A percentile compares a stretch with the other conserved stretches of the same genome.
Conservation (phyloP, 2,888 invertebrate genomes). For the Drosophila borborema region DNA sequence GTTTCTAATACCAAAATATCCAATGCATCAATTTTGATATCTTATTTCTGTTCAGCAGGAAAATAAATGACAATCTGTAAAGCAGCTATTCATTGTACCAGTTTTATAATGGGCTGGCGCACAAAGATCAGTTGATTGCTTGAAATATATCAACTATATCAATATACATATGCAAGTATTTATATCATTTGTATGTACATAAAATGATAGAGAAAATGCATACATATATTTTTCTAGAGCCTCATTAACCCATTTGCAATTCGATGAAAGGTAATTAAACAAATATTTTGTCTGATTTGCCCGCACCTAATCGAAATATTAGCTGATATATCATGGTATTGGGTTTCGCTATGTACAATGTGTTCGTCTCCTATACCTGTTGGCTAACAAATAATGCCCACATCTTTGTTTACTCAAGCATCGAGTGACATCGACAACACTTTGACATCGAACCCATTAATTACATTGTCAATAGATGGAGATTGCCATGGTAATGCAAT, state of each 20-base stretch:
- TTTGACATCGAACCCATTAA: conserved; percentile 54
- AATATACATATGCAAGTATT: too few relatives aligned
- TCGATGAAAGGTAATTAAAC: too few relatives aligned
- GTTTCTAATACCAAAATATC: conserved; percentile 33
- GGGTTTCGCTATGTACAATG: not conserved
- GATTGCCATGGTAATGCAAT: conserved; percentile 24
- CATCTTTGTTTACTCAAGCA: conserved; percentile 37
- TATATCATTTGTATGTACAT: too few relatives aligned
- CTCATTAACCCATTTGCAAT: not conserved
- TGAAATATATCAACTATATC: too few relatives aligned
- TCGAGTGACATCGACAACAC: conserved; percentile 41
- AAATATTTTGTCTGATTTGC: not conserved
- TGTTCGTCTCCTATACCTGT: not conserved
- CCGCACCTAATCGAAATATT: not conserved
- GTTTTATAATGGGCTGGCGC: too few relatives aligned
- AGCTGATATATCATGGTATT: not conserved
- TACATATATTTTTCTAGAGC: too few relatives aligned
- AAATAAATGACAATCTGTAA: not conserved
- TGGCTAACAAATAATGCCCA: not conserved
- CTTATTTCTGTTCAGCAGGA: not conserved
- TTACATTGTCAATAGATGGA: conserved; percentile 69
- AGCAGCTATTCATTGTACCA: not conserved
- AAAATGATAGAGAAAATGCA: too few relatives aligned
- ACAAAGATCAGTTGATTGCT: too few relatives aligned
- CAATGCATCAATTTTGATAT: conserved; percentile 24